Evolutionary conservation across 2,888 invertebrate genomes (phyloP).

Genomic region (Apodemia mormo): DNA sequence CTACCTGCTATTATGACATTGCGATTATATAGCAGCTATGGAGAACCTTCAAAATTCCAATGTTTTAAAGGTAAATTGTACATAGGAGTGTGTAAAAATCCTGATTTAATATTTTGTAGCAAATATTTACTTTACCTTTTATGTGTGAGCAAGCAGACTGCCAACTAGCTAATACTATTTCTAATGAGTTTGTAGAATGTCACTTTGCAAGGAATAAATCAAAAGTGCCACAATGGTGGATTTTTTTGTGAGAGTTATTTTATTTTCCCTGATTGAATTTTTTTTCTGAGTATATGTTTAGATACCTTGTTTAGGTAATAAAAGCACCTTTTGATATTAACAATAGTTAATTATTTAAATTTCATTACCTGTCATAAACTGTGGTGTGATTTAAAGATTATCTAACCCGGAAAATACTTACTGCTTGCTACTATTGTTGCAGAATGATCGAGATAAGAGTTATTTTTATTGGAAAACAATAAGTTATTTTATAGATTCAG

Average conservation of each 20-base stretch:
- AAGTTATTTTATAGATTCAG: too few species aligned
- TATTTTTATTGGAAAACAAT: too few species aligned
- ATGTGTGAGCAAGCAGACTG: background rate
- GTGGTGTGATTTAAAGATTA: too few species aligned
- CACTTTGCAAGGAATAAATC: slow-evolving; percentile 69
- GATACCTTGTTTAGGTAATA: background rate
- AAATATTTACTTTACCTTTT: background rate
- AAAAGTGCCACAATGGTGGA: slow-evolving; percentile 70
- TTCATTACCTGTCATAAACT: too few species aligned
- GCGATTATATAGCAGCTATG: background rate
- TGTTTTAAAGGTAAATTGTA: background rate
- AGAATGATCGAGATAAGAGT: too few species aligned
- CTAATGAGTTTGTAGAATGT: slow-evolving; percentile 38
- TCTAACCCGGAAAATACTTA: background rate
- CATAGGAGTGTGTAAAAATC: slow-evolving; percentile 1
- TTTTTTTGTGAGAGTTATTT: slow-evolving; percentile 50
- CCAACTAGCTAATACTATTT: background rate
- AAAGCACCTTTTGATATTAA: background rate
- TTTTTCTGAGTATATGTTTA: background rate
- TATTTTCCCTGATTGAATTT: slow-evolving; percentile 27
- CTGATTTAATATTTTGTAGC: background rate
- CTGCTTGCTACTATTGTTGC: too few species aligned
- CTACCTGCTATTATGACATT: background rate
- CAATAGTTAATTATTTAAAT: too few species aligned
- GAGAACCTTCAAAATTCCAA: background rate